Conservation (phyloP, 2,888 invertebrate species). For the Electrophaes corylata region DNA sequence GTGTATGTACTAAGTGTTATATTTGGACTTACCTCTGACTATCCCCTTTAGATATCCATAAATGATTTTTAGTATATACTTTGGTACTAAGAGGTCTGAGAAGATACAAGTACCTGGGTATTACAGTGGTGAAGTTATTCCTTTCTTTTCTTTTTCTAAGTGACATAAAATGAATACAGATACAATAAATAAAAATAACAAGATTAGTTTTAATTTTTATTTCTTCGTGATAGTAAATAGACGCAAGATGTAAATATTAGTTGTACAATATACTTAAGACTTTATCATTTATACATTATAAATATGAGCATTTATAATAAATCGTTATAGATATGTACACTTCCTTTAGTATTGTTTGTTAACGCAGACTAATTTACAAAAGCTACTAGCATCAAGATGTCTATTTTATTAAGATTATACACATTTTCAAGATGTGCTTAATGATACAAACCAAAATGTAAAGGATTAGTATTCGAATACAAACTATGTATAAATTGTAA, state of each 20-base stretch:
- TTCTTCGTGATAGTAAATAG: conserved; percentile 80
- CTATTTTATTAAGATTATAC: background rate
- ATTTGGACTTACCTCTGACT: too few relatives aligned
- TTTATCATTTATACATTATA: conserved; percentile 64
- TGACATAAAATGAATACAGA: too few relatives aligned
- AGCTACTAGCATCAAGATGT: conserved; percentile 51
- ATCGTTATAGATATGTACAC: conserved; percentile 76
- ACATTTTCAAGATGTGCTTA: background rate
- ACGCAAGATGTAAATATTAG: conserved; percentile 78
- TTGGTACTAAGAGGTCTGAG: too few relatives aligned
- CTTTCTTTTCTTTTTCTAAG: too few relatives aligned
- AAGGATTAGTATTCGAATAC: background rate
- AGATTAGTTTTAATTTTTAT: conserved; percentile 61
- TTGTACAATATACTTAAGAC: conserved; percentile 67
- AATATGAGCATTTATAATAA: conserved; percentile 75
- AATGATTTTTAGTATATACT: too few relatives aligned
- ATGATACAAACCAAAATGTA: background rate
- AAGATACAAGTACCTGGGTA: too few relatives aligned
- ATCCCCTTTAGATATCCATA: too few relatives aligned
- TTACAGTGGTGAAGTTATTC: too few relatives aligned
- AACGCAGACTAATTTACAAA: conserved; percentile 59
- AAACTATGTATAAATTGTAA: too few relatives aligned
- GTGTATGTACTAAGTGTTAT: too few relatives aligned
- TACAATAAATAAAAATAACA: conserved; percentile 45
- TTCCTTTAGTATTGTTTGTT: conserved; percentile 53